These are phyloP conservation scores for Chromobotia macracanthus DNA, from an alignment of 2,797 vertebrate species.

Conservation along the genomic window DNA sequence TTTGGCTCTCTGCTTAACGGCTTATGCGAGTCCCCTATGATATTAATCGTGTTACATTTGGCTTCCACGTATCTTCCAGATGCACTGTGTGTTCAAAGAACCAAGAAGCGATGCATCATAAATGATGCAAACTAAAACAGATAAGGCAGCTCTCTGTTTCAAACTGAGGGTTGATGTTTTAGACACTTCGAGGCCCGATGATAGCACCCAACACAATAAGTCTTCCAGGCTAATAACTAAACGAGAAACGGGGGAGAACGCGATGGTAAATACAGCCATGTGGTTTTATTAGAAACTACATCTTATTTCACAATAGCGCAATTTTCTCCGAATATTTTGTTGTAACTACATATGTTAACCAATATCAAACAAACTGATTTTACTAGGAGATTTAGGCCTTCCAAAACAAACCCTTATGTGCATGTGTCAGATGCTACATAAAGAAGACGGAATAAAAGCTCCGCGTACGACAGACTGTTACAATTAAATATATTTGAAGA, in stretches of 20 bases:
- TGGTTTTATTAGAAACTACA: not conserved
- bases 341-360: not conserved
- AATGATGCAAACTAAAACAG: slow-evolving; percentile 8
- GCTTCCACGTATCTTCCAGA: slow-evolving; percentile 15
- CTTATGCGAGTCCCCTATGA: not conserved
- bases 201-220: not conserved
- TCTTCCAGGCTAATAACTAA: too few species aligned
- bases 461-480: slow-evolving; percentile 37
- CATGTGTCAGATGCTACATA: not conserved
- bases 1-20: not conserved
- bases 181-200: not conserved
- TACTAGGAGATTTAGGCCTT: not conserved
- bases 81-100: not conserved
- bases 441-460: not conserved
- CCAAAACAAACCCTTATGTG: not conserved
- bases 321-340: not conserved
- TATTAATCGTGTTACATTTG: slow-evolving; percentile 5
- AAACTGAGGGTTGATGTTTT: not conserved
- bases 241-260: not conserved
- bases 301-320: not conserved
- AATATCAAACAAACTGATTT: not conserved
- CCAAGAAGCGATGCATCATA: not conserved
- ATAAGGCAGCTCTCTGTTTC: slow-evolving; percentile 10
- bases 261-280: not conserved
- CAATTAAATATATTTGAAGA: slow-evolving; percentile 52